Evolutionary conservation across 2,797 vertebrate species (phyloP).

Genomic region (Myripristis jacobus): DNA sequence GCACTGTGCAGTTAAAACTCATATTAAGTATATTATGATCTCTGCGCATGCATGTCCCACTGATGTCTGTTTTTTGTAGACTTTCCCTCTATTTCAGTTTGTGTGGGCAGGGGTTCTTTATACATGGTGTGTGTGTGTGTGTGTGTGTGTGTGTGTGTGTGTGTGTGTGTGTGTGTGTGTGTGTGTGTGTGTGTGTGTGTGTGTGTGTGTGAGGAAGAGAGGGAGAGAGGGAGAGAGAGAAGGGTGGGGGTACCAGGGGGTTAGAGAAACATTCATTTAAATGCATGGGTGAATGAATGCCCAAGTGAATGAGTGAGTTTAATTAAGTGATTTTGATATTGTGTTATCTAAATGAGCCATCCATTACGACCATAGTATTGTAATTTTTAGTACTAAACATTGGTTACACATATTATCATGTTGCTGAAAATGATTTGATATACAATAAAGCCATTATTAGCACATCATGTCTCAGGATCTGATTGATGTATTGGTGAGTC

Average conservation of each 20-base stretch:
- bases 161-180: not conserved
- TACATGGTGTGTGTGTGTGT: slow-evolving; percentile 8
- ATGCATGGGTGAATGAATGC: slow-evolving; percentile 29
- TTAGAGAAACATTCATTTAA: slow-evolving; percentile 17
- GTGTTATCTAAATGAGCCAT: not conserved
- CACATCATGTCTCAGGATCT: not conserved
- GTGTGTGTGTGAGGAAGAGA: no score
- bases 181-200: no score
- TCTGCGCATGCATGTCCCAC: slow-evolving; percentile 8
- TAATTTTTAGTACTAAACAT: slow-evolving; percentile 19
- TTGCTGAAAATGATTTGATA: not conserved
- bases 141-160: slow-evolving; percentile 4
- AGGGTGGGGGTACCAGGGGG: slow-evolving; percentile 27
- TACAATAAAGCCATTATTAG: not conserved
- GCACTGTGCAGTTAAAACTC: slow-evolving; percentile 18
- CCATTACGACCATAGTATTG: slow-evolving; percentile 12
- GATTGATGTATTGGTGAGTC: not conserved
- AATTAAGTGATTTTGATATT: slow-evolving; percentile 14
- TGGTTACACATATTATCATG: slow-evolving; percentile 3
- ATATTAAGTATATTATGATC: slow-evolving; percentile 3
- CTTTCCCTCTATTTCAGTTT: slow-evolving; percentile 28
- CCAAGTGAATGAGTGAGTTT: slow-evolving; percentile 24
- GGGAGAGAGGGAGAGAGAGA: not conserved
- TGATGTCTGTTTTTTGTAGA: slow-evolving; percentile 30
- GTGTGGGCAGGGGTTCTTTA: slow-evolving; percentile 17